phyloP scores from a whole-genome alignment of 2,113 vertebrate species.

The Notothenia coriiceps region DNA sequence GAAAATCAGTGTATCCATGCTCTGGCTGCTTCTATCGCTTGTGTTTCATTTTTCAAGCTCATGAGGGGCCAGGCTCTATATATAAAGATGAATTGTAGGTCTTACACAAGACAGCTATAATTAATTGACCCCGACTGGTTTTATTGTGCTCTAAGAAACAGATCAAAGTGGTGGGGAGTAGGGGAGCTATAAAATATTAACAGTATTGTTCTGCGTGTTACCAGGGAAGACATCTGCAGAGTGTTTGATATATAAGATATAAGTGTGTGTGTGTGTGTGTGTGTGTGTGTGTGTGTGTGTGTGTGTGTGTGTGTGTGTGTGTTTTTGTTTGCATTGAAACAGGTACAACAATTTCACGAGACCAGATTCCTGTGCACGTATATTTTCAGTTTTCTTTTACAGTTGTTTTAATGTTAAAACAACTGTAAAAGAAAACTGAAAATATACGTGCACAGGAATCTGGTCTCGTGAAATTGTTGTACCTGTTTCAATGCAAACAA shows the following conservation, averaged over 20 bases:
- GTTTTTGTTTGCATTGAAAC: too few relatives aligned
- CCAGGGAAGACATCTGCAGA: not conserved
- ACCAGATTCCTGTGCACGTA: too few relatives aligned
- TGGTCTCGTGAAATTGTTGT: too few relatives aligned
- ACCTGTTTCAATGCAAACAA: too few relatives aligned
- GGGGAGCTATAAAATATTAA: not conserved
- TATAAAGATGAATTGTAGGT: not conserved
- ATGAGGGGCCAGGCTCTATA: not conserved
- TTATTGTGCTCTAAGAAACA: not conserved
- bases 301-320: not conserved
- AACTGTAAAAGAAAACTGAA: too few relatives aligned
- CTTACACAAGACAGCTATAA: not conserved
- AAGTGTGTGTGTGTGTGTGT: not conserved
- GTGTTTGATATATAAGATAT: constrained; percentile 6
- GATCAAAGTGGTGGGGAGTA: not conserved
- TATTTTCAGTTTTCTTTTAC: too few relatives aligned
- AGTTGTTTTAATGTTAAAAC: too few relatives aligned
- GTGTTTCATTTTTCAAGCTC: not conserved
- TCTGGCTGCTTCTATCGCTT: not conserved
- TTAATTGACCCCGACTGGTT: constrained; percentile 9
- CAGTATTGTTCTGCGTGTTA: not conserved
- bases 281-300: not conserved
- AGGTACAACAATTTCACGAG: too few relatives aligned
- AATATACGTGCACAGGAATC: too few relatives aligned
- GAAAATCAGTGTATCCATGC: not conserved